Conservation (phyloP, 1,140 invertebrate species). For the Lepidostoma basale region DNA sequence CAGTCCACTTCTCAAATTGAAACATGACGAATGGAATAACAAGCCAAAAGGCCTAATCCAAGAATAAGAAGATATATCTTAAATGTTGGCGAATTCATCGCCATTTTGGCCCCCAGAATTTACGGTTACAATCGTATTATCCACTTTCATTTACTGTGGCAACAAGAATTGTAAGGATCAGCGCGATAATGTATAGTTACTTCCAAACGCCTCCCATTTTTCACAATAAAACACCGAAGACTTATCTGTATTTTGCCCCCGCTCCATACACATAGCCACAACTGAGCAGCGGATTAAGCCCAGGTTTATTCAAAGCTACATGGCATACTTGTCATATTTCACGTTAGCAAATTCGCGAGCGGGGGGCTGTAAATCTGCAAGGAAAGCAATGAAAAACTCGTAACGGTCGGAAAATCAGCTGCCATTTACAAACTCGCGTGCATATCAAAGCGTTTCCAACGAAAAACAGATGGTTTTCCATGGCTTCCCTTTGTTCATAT, state of each 20-base stretch:
- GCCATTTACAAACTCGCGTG: conserved; percentile 30
- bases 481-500: conserved; percentile 28
- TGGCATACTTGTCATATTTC: conserved; percentile 22
- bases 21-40: too few species aligned
- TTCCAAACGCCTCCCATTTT: not conserved
- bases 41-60: too few species aligned
- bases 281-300: conserved; percentile 2
- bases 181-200: not conserved
- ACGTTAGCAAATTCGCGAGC: conserved; percentile 5
- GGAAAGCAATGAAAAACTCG: conserved; percentile 44
- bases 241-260: not conserved
- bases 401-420: conserved; percentile 25
- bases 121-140: not conserved
- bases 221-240: not conserved
- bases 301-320: conserved; percentile 3
- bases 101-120: too few species aligned
- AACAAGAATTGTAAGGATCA: conserved; percentile 3
- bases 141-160: not conserved
- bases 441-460: conserved; percentile 36
- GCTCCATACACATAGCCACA: too few species aligned
- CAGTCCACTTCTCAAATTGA: too few species aligned
- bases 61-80: too few species aligned
- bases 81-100: too few species aligned
- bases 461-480: conserved; percentile 34
- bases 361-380: conserved; percentile 21